phyloP scores from a whole-genome alignment of 2,113 vertebrate species.

The Miniopterus natalensis region DNA sequence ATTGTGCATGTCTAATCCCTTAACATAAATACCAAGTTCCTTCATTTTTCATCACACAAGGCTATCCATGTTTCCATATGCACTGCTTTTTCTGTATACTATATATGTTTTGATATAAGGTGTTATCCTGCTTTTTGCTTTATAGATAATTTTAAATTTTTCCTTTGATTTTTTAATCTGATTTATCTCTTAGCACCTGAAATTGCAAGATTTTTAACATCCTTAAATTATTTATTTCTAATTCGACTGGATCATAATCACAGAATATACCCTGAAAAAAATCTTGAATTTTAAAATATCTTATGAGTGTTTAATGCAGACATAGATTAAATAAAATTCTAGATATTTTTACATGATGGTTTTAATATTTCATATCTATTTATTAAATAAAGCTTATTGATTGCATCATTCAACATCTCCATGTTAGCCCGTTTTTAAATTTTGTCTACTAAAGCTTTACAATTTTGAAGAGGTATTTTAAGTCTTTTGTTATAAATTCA shows the following conservation, averaged over 20 bases:
- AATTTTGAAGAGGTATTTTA: neutral
- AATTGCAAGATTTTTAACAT: slow-evolving; percentile 17
- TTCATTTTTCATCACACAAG: neutral
- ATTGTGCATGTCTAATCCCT: neutral
- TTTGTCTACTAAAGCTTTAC: neutral
- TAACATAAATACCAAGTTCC: neutral
- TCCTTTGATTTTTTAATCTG: neutral
- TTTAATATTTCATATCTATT: neutral
- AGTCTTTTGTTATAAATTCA: neutral
- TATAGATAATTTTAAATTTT: slow-evolving; percentile 7
- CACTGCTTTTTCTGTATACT: neutral
- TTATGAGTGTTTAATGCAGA: neutral
- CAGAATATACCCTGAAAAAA: neutral
- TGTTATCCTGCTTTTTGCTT: neutral
- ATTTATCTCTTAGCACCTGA: neutral
- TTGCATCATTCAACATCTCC: neutral
- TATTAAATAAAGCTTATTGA: neutral
- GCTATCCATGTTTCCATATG: neutral
- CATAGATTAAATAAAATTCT: slow-evolving; percentile 17
- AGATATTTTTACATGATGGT: neutral
- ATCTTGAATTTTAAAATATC: neutral
- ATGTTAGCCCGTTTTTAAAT: neutral
- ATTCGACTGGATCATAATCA: neutral
- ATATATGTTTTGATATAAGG: neutral
- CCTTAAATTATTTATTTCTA: neutral